A percentile compares a stretch with the other conserved stretches of the same genome.
Evolutionary conservation across 1,140 invertebrate species (phyloP).

Genomic region (Archivesica marissinica): DNA sequence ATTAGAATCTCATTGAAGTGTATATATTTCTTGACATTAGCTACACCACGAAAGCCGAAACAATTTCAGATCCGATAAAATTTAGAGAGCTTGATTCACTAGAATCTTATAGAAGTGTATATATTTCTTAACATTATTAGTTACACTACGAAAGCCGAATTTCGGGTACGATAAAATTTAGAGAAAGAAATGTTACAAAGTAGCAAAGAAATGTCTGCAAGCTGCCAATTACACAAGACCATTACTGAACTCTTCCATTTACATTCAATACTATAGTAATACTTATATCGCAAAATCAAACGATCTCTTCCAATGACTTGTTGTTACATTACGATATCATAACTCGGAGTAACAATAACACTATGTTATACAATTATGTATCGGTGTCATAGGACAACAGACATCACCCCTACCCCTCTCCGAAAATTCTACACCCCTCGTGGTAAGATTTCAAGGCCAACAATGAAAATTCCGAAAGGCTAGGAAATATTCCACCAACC

Average conservation of each 20-base stretch:
- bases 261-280: background rate
- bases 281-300: background rate
- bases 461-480: too few relatives aligned
- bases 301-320: background rate
- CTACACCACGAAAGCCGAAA: background rate
- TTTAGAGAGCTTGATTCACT: background rate
- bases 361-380: background rate
- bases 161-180: background rate
- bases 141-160: background rate
- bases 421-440: too few relatives aligned
- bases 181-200: background rate
- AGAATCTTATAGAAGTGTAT: background rate
- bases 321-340: too few relatives aligned
- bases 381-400: background rate
- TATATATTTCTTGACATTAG: background rate
- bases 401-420: background rate
- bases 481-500: too few relatives aligned
- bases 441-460: too few relatives aligned
- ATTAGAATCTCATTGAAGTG: background rate
- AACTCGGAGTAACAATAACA: too few relatives aligned
- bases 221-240: conserved; percentile 3
- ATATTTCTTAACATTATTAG: background rate
- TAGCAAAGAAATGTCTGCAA: conserved; percentile 28
- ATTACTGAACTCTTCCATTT: conserved; percentile 24
- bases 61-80: too few relatives aligned